These are phyloP conservation scores for Chelonia mydas DNA, from an alignment of 2,797 vertebrate genomes.

Conservation along the genomic window DNA sequence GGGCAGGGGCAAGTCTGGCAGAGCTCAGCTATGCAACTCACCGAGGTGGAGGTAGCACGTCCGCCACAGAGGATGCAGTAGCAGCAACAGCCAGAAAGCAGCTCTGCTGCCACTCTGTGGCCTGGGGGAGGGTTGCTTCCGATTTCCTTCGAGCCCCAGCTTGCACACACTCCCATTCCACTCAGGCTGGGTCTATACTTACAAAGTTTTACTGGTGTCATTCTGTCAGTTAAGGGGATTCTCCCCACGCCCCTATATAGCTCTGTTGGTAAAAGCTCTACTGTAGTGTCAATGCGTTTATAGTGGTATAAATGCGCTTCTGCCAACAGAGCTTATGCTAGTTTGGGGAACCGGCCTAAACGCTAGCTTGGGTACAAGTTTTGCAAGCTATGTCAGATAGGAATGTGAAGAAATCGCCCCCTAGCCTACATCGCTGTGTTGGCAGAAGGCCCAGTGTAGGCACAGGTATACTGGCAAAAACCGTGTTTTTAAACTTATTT, in stretches of 20 bases:
- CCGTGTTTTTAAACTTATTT: not conserved
- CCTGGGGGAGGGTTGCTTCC: not conserved
- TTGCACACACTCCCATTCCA: fast-evolving
- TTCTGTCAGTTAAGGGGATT: too few species aligned
- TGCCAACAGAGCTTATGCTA: not conserved
- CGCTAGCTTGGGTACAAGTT: not conserved
- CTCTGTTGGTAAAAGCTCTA: too few species aligned
- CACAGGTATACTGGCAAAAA: not conserved
- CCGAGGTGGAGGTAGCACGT: not conserved
- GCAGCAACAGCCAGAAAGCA: not conserved
- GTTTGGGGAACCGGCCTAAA: not conserved
- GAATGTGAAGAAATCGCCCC: not conserved
- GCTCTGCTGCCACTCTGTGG: not conserved
- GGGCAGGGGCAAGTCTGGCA: not conserved
- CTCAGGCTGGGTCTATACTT: not conserved
- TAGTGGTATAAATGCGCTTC: not conserved
- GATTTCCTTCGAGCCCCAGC: not conserved
- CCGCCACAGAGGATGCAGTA: not conserved
- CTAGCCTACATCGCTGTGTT: not conserved
- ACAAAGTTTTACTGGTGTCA: not conserved
- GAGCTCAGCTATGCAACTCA: fast-evolving
- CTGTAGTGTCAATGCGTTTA: too few species aligned
- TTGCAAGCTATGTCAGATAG: not conserved
- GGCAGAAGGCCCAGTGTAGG: not conserved
- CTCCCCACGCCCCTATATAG: too few species aligned